These are phyloP conservation scores for Zaprionus africanus DNA, from an alignment of 1,140 invertebrate genomes.

Conservation along the genomic window DNA sequence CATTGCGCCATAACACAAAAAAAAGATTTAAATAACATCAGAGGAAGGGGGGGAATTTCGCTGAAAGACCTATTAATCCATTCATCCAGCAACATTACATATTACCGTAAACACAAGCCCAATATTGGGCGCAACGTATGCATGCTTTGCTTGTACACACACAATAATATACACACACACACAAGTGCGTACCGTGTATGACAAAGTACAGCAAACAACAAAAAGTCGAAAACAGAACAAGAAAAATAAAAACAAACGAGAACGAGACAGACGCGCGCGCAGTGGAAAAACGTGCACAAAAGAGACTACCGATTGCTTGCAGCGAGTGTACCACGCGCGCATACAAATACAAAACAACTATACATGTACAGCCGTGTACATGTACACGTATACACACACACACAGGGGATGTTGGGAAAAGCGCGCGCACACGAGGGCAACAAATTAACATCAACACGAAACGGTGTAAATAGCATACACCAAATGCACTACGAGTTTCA, in stretches of 20 bases:
- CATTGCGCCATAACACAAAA: not conserved
- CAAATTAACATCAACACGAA: conserved; percentile 51
- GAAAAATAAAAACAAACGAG: conserved; percentile 82
- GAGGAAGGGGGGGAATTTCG: conserved; percentile 15
- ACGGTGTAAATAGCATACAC: conserved; percentile 40
- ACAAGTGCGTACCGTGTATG: conserved; percentile 41
- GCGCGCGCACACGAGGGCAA: conserved; percentile 78
- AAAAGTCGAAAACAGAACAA: conserved; percentile 78
- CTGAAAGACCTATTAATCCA: conserved; percentile 20
- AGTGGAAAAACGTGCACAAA: conserved; percentile 69
- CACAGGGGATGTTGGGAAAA: conserved; percentile 64
- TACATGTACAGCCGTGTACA: conserved; percentile 36
- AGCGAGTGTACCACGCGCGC: conserved; percentile 56
- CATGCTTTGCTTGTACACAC: conserved; percentile 20
- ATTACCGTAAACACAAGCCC: conserved; percentile 36
- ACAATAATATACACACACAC: conserved; percentile 9
- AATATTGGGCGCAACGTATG: conserved; percentile 59
- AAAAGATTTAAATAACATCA: conserved; percentile 8
- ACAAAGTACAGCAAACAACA: conserved; percentile 82
- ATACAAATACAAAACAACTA: conserved; percentile 52
- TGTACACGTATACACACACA: conserved; percentile 23
- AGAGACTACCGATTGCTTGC: conserved; percentile 52
- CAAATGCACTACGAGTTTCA: conserved; percentile 51
- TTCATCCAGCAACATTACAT: conserved; percentile 19
- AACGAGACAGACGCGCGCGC: conserved; percentile 62